Percentiles rank a stretch among this genome's conserved stretches.
Evolutionary conservation across 2,797 vertebrate species (phyloP).

Genomic region (Hozukius guyotensis): DNA sequence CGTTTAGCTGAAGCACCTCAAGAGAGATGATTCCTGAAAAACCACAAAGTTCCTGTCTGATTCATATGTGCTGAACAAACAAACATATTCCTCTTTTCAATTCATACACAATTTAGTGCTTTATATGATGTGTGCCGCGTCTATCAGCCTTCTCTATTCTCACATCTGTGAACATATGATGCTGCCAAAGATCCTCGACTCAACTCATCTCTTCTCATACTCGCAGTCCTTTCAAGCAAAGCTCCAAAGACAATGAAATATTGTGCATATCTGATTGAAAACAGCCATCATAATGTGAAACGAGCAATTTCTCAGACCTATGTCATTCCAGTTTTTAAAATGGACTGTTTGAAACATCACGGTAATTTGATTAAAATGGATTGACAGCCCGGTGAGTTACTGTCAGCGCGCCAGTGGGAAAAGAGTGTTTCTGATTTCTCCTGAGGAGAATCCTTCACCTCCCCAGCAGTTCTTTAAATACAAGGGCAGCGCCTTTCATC

Average conservation of each 20-base stretch:
- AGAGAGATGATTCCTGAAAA: slow-evolving; percentile 23
- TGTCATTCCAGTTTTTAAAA: slow-evolving; percentile 75
- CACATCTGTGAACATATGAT: slow-evolving; percentile 46
- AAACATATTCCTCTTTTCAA: slow-evolving; percentile 35
- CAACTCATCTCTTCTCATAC: slow-evolving; percentile 49
- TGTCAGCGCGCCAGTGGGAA: slow-evolving; percentile 74
- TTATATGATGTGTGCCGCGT: slow-evolving; percentile 33
- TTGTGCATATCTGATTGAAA: slow-evolving; percentile 69
- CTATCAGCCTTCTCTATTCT: slow-evolving; percentile 33
- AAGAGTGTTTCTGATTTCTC: slow-evolving; percentile 72
- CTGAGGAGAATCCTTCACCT: slow-evolving; percentile 69
- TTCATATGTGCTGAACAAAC: slow-evolving; percentile 45
- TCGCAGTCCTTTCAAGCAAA: slow-evolving; percentile 52
- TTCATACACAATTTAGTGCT: slow-evolving; percentile 46
- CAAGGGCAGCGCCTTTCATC: slow-evolving; percentile 71
- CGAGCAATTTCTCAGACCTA: slow-evolving; percentile 55
- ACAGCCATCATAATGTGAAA: slow-evolving; percentile 65
- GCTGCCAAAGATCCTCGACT: slow-evolving; percentile 41
- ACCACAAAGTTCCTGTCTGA: slow-evolving; percentile 4
- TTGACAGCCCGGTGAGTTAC: slow-evolving; percentile 72
- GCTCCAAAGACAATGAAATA: slow-evolving; percentile 66
- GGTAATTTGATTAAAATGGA: slow-evolving; percentile 79
- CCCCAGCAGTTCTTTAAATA: slow-evolving; percentile 59
- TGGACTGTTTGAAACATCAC: slow-evolving; percentile 68
- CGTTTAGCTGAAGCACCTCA: slow-evolving; percentile 16